Conservation (phyloP, 2,888 invertebrate genomes). For the Drosophila pseudotakahashii region DNA sequence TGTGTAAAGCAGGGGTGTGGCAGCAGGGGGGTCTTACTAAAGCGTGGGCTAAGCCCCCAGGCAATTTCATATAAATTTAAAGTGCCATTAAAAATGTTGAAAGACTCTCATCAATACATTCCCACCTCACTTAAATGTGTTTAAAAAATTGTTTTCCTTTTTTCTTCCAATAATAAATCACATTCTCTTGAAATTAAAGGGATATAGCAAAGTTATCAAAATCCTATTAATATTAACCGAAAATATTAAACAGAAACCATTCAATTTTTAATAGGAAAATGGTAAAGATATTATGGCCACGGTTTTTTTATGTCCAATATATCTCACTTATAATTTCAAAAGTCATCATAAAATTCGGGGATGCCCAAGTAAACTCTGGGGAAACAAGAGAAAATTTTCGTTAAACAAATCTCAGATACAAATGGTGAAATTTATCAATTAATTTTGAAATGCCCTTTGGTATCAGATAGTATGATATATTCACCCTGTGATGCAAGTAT, state of each 20-base stretch:
- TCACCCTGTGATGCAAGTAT: slow-evolving; percentile 11
- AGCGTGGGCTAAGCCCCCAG: neutral
- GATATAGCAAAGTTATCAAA: neutral
- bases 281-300: neutral
- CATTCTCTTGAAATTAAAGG: neutral
- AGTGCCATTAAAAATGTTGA: neutral
- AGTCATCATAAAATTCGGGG: slow-evolving; percentile 1
- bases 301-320: slow-evolving; percentile 1
- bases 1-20: slow-evolving; percentile 3
- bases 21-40: neutral
- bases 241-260: neutral
- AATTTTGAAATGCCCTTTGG: neutral
- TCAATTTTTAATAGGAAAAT: neutral
- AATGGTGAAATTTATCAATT: neutral
- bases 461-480: neutral
- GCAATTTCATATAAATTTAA: neutral
- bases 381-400: neutral
- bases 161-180: neutral
- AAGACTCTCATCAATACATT: neutral
- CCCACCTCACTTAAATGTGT: no score
- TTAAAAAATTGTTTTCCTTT: neutral
- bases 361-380: neutral
- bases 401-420: neutral
- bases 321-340: neutral
- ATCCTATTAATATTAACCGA: neutral